Conservation (phyloP, 2,113 vertebrate genomes). For the Paedocypris sp. region DNA sequence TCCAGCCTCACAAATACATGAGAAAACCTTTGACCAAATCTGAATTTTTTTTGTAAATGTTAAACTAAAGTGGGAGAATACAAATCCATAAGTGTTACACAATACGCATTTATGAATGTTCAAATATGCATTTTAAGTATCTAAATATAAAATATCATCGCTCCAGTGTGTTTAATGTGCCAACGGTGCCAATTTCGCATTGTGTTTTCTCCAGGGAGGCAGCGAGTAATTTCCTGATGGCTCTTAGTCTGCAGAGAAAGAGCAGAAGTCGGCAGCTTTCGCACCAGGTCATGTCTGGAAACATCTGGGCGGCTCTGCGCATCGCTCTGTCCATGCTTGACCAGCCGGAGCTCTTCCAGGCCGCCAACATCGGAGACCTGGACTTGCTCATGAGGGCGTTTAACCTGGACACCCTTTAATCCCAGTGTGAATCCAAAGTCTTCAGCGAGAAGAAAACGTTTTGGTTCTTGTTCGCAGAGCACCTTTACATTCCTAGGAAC, state of each 20-base stretch:
- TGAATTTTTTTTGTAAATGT: no score
- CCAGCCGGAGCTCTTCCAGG: constrained; percentile 94
- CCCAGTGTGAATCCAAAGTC: constrained; percentile 56
- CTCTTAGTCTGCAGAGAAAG: constrained; percentile 90
- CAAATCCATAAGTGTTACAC: no score
- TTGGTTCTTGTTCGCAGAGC: constrained; percentile 29
- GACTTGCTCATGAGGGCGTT: constrained; percentile 92
- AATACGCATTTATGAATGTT: no score
- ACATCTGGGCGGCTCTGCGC: constrained; percentile 93
- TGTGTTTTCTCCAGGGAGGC: constrained; percentile 71
- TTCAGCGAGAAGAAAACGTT: constrained; percentile 20
- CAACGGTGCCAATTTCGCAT: neutral
- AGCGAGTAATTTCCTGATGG: constrained; percentile 93
- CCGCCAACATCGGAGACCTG: constrained; percentile 90
- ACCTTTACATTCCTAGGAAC: constrained; percentile 48
- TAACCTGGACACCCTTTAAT: constrained; percentile 66
- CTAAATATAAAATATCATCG: no score
- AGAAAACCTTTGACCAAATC: no score
- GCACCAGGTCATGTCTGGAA: constrained; percentile 88
- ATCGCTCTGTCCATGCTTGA: constrained; percentile 97
- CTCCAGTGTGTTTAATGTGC: neutral
- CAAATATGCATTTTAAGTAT: no score
- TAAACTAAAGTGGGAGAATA: no score
- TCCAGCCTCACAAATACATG: no score
- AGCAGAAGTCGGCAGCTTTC: constrained; percentile 85